Evolutionary conservation across 2,113 vertebrate genomes (phyloP).

Genomic region (Campylomormyrus numenius): DNA sequence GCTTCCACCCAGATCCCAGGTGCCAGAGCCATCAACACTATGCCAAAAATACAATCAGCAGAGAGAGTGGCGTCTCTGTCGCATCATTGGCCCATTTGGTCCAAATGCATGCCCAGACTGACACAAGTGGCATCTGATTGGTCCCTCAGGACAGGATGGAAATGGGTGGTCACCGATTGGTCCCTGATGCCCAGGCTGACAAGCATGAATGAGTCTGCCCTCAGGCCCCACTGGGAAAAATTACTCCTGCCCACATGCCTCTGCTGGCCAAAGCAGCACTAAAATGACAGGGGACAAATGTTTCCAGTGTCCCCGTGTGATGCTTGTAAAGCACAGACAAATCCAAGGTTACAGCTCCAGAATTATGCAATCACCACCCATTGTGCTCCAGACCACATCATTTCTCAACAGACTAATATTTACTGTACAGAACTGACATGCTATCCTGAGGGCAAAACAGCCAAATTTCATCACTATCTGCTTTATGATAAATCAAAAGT

Average conservation of each 20-base stretch:
- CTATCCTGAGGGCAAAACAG: neutral
- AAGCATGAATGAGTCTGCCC: neutral
- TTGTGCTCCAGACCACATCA: neutral
- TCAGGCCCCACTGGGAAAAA: neutral
- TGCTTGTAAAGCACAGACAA: neutral
- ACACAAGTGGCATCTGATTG: neutral
- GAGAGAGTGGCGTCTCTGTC: neutral
- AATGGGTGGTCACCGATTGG: neutral
- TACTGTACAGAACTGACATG: neutral
- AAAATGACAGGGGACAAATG: neutral
- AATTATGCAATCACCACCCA: neutral
- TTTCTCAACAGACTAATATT: constrained; percentile 5
- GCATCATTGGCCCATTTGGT: neutral
- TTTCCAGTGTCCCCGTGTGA: neutral
- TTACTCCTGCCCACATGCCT: neutral
- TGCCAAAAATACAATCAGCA: neutral
- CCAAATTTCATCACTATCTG: neutral
- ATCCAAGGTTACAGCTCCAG: neutral
- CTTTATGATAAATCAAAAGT: neutral
- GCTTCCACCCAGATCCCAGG: neutral
- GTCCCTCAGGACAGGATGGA: neutral
- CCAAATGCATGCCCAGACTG: neutral
- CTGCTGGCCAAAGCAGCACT: neutral
- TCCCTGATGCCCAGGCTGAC: neutral
- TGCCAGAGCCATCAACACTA: neutral